Base-by-base conservation (phyloP, 1,140 invertebrate genomes). In the Oryctes rhinoceros region DNA sequence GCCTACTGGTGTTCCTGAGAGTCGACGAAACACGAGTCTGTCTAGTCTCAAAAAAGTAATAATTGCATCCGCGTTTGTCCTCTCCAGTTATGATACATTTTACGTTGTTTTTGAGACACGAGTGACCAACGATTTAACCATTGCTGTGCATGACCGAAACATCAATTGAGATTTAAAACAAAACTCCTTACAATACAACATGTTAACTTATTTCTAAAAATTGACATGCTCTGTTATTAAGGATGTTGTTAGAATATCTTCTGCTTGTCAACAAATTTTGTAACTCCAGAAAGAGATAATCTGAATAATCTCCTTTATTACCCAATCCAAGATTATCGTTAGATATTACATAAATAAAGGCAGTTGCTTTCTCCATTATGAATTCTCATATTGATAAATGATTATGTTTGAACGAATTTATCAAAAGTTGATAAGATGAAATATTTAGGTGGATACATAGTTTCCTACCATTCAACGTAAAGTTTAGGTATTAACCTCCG, bases 271-370 rank as follows among this genome's bases (percentile, higher is more conserved):
- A 53, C n/a, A 53, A 53, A 5, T 48, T 6, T 48, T 53, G 11
- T 53, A 11, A 6, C 13, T n/a, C 3, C 3, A 53, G 4, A 53
- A 39, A 39, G 39, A 53, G 49, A 53, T 53, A 53, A 53, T 53
- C 49, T 11, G 49, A n/a, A n/a, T 11, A 53, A 3, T 15, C 49
- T 15, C n/a, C 49, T 53, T 53, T 53, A 53, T 53, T 53, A 35
- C 67, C 67, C 11, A 74, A 15, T 74, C 10, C 24, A 74, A 74
- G 24, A 74, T 39, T 30, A 74, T 74, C 37, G 67, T 74, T 24
- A 30, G 37, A 7, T 35, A 74, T 74, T 35, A 39, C 6, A 35
- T 35, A 30, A 30, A 35, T 7, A 74, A 35, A 74, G 18, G 11
- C 13, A 18, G 20, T 74, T 13, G 67, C 6, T 74, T 30, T 35